A percentile compares a stretch with the other conserved stretches of the same genome.
Conservation (phyloP, 2,888 invertebrate genomes). For the Pachymerium ferrugineum region DNA sequence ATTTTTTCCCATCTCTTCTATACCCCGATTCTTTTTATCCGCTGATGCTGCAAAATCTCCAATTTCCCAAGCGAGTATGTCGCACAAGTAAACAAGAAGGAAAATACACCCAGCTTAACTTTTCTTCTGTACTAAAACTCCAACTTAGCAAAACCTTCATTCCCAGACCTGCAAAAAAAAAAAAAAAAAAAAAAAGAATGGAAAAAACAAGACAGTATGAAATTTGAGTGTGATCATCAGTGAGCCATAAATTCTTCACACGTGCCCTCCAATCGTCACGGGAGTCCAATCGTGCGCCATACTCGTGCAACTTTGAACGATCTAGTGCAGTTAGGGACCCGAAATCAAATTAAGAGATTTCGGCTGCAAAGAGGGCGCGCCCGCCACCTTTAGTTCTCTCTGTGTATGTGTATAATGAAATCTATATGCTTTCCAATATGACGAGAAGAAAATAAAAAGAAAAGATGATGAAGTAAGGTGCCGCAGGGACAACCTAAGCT, state of each 20-base stretch:
- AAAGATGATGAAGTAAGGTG: slow-evolving; percentile 26
- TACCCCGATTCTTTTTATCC: neutral
- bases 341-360: slow-evolving; percentile 27
- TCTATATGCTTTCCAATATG: slow-evolving; percentile 25
- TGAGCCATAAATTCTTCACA: slow-evolving; percentile 24
- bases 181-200: neutral
- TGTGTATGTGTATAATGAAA: slow-evolving; percentile 23
- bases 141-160: neutral
- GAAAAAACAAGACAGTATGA: neutral
- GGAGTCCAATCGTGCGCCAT: slow-evolving; percentile 17
- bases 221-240: slow-evolving; percentile 25
- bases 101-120: too few relatives aligned
- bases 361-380: slow-evolving; percentile 17
- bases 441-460: slow-evolving; percentile 17
- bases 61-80: slow-evolving; percentile 11
- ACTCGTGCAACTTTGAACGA: slow-evolving; percentile 4
- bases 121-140: neutral
- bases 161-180: too few relatives aligned
- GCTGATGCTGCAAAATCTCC: slow-evolving; percentile 25
- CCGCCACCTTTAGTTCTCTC: slow-evolving; percentile 16
- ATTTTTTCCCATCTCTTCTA: neutral
- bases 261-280: slow-evolving; percentile 24
- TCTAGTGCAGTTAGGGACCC: slow-evolving; percentile 23
- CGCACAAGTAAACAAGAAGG: slow-evolving; percentile 16
- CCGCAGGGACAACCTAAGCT: slow-evolving; percentile 20